phyloP scores from a whole-genome alignment of 2,113 vertebrate species.

The Ovibos moschatus region DNA sequence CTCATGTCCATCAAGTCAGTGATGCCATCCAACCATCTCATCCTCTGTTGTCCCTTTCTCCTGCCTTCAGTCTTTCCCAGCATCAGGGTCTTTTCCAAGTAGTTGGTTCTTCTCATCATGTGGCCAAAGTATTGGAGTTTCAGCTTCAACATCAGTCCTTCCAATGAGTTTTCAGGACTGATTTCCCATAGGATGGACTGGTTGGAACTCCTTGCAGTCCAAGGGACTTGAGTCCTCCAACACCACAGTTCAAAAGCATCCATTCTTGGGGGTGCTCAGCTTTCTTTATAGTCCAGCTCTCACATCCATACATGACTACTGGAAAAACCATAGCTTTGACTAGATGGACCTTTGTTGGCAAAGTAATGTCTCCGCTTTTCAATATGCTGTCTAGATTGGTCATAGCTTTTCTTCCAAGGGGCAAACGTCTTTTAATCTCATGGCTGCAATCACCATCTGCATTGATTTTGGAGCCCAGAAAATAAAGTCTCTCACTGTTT shows the following conservation, averaged over 20 bases:
- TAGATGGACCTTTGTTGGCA: background rate
- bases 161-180: background rate
- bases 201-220: background rate
- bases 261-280: background rate
- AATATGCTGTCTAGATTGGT: background rate
- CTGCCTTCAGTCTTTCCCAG: background rate
- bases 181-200: background rate
- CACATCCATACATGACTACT: background rate
- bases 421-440: background rate
- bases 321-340: background rate
- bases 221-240: background rate
- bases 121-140: background rate
- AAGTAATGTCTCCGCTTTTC: background rate
- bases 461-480: background rate
- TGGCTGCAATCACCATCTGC: background rate
- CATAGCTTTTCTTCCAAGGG: background rate
- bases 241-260: background rate
- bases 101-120: background rate
- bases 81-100: background rate
- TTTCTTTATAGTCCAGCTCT: background rate
- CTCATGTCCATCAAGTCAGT: background rate
- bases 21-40: background rate
- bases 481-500: background rate
- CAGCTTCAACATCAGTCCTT: background rate
- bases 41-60: background rate